Conservation (phyloP, 2,888 invertebrate genomes). For the Lumbricus terrestris region DNA sequence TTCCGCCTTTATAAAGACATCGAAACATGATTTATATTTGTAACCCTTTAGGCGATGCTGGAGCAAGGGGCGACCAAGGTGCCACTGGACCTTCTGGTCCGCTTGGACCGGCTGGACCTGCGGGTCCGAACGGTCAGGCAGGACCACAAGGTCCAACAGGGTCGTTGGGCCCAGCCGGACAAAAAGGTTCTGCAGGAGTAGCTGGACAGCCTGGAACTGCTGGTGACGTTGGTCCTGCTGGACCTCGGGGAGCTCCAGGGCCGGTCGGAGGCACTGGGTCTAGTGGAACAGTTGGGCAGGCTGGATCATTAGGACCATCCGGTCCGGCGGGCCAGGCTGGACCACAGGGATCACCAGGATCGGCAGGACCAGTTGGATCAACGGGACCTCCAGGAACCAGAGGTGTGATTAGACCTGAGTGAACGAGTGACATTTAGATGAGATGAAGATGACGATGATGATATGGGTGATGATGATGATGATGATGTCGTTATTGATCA, state of each 20-base stretch:
- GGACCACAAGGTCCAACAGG: conserved; percentile 30
- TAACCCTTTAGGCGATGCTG: conserved; percentile 19
- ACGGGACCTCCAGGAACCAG: conserved; percentile 14
- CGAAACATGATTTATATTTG: neutral
- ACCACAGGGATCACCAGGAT: neutral
- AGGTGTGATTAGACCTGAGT: neutral
- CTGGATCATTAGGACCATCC: conserved; percentile 24
- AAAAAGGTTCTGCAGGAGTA: conserved; percentile 23
- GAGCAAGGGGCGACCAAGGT: conserved; percentile 15
- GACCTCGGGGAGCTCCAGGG: conserved; percentile 33
- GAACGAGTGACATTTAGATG: neutral
- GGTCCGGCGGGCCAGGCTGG: conserved; percentile 16
- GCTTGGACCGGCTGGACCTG: conserved; percentile 44
- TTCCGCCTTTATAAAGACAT: neutral
- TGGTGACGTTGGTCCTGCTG: conserved; percentile 32
- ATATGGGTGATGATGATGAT: neutral
- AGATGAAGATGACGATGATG: neutral
- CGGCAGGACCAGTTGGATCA: neutral
- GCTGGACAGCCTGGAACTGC: conserved; percentile 22
- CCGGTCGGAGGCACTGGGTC: conserved; percentile 28
- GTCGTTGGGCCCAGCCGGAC: conserved; percentile 30
- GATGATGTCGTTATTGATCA: neutral
- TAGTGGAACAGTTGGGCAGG: conserved; percentile 22
- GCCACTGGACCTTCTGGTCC: conserved; percentile 30
- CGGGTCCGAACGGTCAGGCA: neutral